phyloP scores from a whole-genome alignment of 2,888 invertebrate species.

The Lasioglossum lativentre region DNA sequence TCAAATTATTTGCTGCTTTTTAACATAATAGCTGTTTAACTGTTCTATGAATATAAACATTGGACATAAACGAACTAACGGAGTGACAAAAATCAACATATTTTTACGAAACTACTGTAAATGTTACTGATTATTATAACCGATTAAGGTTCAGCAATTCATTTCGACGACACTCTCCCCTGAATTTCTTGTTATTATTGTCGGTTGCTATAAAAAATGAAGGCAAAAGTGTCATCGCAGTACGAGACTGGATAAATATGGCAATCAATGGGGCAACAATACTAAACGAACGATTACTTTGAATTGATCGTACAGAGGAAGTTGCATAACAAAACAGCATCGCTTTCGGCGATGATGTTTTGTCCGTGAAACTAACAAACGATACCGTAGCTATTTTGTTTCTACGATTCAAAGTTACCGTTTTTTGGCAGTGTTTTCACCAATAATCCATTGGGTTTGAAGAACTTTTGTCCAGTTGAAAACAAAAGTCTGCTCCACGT shows the following conservation, averaged over 20 bases:
- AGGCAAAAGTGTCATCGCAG: not conserved
- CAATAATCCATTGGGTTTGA: slow-evolving; percentile 73
- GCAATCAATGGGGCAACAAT: not conserved
- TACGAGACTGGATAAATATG: not conserved
- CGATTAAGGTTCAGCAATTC: not conserved
- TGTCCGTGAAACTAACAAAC: not conserved
- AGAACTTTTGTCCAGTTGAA: slow-evolving; percentile 80
- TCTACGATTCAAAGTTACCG: slow-evolving; percentile 24
- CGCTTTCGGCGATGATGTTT: not conserved
- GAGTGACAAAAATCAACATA: not conserved
- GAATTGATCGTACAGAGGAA: not conserved
- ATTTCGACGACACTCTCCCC: not conserved
- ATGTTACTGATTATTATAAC: not conserved
- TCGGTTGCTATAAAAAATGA: not conserved
- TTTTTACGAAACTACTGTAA: not conserved
- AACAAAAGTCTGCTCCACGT: slow-evolving; percentile 88
- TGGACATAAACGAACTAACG: not conserved
- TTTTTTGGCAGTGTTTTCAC: slow-evolving; percentile 67
- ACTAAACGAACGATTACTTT: not conserved
- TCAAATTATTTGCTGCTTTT: not conserved
- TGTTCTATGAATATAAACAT: not conserved
- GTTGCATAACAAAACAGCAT: slow-evolving; percentile 66
- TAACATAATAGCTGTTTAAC: not conserved
- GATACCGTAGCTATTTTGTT: not conserved
- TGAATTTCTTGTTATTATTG: not conserved